Evolutionary conservation across 2,888 invertebrate genomes (phyloP).

Genomic region (Subacronicta megacephala): DNA sequence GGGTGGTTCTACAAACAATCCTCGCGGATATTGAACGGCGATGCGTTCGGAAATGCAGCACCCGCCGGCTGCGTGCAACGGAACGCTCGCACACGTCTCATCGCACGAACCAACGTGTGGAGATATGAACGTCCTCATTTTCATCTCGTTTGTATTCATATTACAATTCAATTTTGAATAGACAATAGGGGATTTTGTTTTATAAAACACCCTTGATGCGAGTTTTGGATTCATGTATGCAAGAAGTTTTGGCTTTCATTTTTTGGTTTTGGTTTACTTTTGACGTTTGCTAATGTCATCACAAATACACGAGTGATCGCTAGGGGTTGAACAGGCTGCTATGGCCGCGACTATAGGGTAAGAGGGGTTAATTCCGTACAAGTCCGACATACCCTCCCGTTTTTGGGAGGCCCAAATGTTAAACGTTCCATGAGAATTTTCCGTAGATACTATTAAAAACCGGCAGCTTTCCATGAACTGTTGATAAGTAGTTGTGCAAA

Average conservation of each 20-base stretch:
- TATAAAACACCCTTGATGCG: conserved; percentile 18
- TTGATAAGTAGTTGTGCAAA: too few relatives aligned
- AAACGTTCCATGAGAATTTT: too few relatives aligned
- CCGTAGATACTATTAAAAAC: too few relatives aligned
- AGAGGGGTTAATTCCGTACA: too few relatives aligned
- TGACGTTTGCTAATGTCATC: neutral
- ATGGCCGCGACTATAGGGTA: too few relatives aligned
- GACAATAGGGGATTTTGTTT: conserved; percentile 49
- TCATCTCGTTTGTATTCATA: conserved; percentile 76
- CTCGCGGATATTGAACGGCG: conserved; percentile 88
- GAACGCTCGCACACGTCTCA: conserved; percentile 76
- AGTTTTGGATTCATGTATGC: conserved; percentile 1
- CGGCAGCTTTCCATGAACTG: too few relatives aligned
- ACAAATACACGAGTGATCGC: too few relatives aligned
- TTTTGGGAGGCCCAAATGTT: too few relatives aligned
- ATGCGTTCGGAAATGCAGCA: conserved; percentile 87
- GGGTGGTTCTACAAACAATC: conserved; percentile 84
- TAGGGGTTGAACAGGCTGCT: too few relatives aligned
- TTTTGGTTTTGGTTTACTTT: neutral
- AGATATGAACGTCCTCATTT: conserved; percentile 81
- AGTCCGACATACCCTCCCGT: too few relatives aligned
- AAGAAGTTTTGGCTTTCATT: neutral
- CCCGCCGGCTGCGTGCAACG: conserved; percentile 78
- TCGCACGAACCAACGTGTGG: conserved; percentile 79
- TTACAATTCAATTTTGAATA: conserved; percentile 61